Evolutionary conservation across 2,888 invertebrate genomes (phyloP).

Genomic region (Patella depressa): DNA sequence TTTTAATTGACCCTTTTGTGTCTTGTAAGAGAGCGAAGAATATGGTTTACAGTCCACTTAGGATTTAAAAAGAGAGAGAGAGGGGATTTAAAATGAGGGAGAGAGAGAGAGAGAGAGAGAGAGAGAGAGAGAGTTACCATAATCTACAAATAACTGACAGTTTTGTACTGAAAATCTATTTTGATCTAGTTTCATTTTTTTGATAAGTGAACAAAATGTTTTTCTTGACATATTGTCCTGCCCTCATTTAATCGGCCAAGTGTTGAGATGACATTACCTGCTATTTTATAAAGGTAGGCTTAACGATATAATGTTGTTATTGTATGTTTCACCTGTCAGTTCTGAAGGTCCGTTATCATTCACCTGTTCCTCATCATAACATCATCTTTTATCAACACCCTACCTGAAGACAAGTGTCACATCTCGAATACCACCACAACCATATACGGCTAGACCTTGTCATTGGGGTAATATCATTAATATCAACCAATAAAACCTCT

Average conservation of each 20-base stretch:
- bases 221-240: not conserved
- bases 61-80: not conserved
- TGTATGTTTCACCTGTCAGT: no score
- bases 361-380: no score
- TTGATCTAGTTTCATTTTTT: not conserved
- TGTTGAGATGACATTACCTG: slow-evolving; percentile 7
- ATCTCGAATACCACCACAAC: no score
- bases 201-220: not conserved
- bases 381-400: no score
- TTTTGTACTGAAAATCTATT: not conserved
- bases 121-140: not conserved
- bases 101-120: not conserved
- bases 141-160: not conserved
- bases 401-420: no score
- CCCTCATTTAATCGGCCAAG: not conserved
- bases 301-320: no score
- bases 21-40: not conserved
- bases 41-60: not conserved
- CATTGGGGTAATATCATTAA: no score
- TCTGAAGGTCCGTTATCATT: no score
- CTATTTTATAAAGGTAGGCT: not conserved
- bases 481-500: no score
- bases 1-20: no score
- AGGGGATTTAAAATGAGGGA: no score
- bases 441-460: no score